phyloP scores from a whole-genome alignment of 2,113 vertebrate species.

The Anseranas semipalmata region DNA sequence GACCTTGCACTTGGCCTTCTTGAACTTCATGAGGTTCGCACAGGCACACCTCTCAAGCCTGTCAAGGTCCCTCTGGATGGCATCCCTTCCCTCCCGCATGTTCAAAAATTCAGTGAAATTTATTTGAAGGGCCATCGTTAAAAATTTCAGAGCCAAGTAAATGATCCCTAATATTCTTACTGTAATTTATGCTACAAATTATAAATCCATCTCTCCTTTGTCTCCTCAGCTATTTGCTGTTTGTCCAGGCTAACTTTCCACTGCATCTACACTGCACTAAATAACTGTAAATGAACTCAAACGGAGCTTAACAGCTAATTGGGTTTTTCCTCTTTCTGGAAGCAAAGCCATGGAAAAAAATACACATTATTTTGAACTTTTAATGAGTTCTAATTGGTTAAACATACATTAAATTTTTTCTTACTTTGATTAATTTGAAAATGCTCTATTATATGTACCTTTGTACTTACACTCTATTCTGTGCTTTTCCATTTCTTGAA shows the following conservation, averaged over 20 bases:
- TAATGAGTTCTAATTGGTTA: neutral
- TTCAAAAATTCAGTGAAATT: neutral
- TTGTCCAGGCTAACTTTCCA: neutral
- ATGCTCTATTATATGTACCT: conserved; percentile 10
- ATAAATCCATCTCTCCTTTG: neutral
- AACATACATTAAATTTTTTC: neutral
- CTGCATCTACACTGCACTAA: neutral
- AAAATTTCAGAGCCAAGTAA: neutral
- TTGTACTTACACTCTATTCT: conserved; percentile 93
- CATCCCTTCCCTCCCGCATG: neutral
- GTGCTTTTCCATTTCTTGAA: conserved; percentile 99
- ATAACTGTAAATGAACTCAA: neutral
- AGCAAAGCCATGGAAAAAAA: neutral
- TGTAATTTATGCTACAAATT: neutral
- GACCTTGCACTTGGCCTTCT: neutral
- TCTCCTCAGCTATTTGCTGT: neutral
- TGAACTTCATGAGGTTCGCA: neutral
- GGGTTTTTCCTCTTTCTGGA: neutral
- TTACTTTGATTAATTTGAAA: neutral
- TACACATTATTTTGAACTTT: neutral
- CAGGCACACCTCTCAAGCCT: neutral
- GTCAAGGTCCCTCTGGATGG: neutral
- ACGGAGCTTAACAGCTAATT: neutral
- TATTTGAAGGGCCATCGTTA: neutral
- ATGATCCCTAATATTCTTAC: neutral